These are phyloP conservation scores for Hippocampus kuda DNA, from an alignment of 2,797 vertebrate genomes.

Conservation along the genomic window DNA sequence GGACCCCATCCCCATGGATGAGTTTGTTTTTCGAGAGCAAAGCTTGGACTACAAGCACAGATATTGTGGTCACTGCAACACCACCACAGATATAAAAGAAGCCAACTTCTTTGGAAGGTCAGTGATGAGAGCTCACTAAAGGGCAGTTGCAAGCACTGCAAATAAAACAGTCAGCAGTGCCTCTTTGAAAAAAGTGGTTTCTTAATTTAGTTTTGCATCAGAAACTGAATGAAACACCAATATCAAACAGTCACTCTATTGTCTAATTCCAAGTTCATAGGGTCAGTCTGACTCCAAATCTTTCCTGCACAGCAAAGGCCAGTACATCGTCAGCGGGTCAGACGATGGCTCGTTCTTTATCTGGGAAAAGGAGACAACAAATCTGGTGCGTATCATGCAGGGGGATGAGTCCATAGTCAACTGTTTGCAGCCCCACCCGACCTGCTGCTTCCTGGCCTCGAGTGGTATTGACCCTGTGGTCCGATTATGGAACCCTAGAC, in stretches of 20 bases:
- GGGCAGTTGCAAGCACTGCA: conserved; percentile 13
- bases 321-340: conserved; percentile 95
- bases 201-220: not conserved
- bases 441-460: conserved; percentile 95
- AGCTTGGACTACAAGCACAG: conserved; percentile 98
- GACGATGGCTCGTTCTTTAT: conserved; percentile 98
- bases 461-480: conserved; percentile 97
- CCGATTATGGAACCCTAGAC: conserved; percentile 90
- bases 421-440: conserved; percentile 95
- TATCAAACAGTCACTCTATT: not conserved
- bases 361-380: conserved; percentile 98
- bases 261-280: not conserved
- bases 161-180: not conserved
- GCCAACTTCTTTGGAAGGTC: conserved; percentile 99
- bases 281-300: conserved; percentile 42
- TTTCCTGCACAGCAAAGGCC: conserved; percentile 77
- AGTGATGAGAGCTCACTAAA: conserved; percentile 28
- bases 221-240: not conserved
- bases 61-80: conserved; percentile 98
- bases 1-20: conserved; percentile 89
- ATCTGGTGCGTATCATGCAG: conserved; percentile 91
- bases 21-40: conserved; percentile 84
- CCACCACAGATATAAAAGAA: conserved; percentile 97
- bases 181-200: not conserved
- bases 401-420: conserved; percentile 98